Percentiles rank a stretch among this genome's conserved stretches.
Conservation (phyloP, 2,888 invertebrate genomes). For the Lasioglossum pauxillum region DNA sequence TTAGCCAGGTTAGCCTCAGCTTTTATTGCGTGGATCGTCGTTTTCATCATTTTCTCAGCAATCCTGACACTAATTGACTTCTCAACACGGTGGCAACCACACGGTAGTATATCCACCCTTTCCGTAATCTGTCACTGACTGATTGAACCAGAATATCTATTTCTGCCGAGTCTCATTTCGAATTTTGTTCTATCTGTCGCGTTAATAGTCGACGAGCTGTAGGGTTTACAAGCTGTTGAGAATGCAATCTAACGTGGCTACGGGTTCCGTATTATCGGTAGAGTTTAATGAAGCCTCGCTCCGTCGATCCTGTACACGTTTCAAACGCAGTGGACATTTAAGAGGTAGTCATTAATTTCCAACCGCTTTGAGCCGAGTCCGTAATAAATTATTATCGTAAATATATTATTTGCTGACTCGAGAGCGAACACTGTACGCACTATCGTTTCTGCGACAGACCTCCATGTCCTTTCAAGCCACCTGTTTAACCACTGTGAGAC, state of each 20-base stretch:
- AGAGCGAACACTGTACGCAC: background rate
- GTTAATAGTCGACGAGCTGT: background rate
- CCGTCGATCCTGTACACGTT: background rate
- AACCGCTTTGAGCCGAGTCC: background rate
- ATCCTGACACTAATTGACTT: background rate
- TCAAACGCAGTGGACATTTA: background rate
- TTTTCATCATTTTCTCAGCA: background rate
- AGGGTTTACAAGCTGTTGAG: background rate
- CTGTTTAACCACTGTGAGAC: background rate
- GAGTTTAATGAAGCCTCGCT: background rate
- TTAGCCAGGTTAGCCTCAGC: background rate
- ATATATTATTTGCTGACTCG: background rate
- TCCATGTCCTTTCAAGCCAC: background rate
- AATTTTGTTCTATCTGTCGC: background rate
- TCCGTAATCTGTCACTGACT: background rate
- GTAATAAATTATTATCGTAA: background rate
- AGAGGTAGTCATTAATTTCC: background rate
- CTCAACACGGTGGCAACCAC: background rate
- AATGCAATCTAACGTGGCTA: background rate
- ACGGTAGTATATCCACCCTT: background rate
- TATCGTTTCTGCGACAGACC: background rate
- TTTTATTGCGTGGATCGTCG: background rate
- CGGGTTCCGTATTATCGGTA: background rate
- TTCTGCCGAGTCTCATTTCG: background rate
- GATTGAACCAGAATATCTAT: background rate